A percentile compares a stretch with the other conserved stretches of the same genome.
phyloP scores from a whole-genome alignment of 2,888 invertebrate species.

The Polylopha cassiicola region DNA sequence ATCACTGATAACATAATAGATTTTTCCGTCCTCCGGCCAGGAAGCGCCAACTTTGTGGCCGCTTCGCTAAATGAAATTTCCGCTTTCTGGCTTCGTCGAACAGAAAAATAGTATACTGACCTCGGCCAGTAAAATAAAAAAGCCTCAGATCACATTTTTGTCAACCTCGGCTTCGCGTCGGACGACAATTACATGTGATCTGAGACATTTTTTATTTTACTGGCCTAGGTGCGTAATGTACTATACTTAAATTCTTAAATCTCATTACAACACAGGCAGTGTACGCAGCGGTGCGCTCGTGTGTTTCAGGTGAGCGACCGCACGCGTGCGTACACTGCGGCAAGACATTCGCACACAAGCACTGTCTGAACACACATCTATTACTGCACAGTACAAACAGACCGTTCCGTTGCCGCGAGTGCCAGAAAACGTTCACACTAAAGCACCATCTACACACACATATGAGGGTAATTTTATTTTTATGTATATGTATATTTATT shows the following conservation, averaged over 20 bases:
- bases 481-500: background rate
- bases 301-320: constrained; percentile 75
- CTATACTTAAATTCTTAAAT: background rate
- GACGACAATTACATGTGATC: too few relatives aligned
- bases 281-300: background rate
- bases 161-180: too few relatives aligned
- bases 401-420: constrained; percentile 83
- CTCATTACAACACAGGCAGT: too few relatives aligned
- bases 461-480: constrained; percentile 65
- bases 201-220: constrained; percentile 1
- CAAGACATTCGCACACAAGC: constrained; percentile 83
- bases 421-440: constrained; percentile 84
- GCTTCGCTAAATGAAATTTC: too few relatives aligned
- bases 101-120: too few relatives aligned
- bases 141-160: too few relatives aligned
- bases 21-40: too few relatives aligned
- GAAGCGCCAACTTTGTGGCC: too few relatives aligned
- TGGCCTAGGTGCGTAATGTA: too few relatives aligned
- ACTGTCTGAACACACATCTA: constrained; percentile 84
- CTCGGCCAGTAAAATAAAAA: too few relatives aligned
- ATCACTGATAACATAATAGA: too few relatives aligned
- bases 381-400: constrained; percentile 82
- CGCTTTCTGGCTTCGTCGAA: too few relatives aligned
- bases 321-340: constrained; percentile 82
- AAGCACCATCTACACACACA: constrained; percentile 84